Evolutionary conservation across 2,888 invertebrate species (phyloP).

Genomic region (Entomobrya multifasciata): DNA sequence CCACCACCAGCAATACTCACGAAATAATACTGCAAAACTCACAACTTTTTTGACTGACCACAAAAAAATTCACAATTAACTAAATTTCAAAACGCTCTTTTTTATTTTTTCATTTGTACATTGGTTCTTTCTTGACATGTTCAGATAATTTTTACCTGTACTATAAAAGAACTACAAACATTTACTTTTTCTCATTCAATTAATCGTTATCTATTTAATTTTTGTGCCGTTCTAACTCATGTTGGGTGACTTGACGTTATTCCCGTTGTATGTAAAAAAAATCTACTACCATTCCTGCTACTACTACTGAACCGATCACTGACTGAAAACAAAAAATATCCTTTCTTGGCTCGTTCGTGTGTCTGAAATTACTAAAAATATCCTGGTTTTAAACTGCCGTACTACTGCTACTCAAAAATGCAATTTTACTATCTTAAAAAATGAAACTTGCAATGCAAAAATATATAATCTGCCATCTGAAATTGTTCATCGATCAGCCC

Average conservation of each 20-base stretch:
- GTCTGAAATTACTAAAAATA: conserved; percentile 54
- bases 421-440: conserved; percentile 36
- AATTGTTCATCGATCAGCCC: conserved; percentile 75
- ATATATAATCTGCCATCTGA: conserved; percentile 58
- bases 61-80: too few relatives aligned
- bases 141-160: conserved; percentile 7
- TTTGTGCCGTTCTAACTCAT: conserved; percentile 61
- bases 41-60: conserved; percentile 46
- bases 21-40: conserved; percentile 25
- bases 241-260: conserved; percentile 67
- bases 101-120: neutral
- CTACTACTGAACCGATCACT: conserved; percentile 72
- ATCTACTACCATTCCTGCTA: conserved; percentile 52
- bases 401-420: conserved; percentile 51
- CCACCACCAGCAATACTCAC: neutral
- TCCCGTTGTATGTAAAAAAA: conserved; percentile 49
- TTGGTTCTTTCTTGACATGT: conserved; percentile 18
- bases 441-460: conserved; percentile 63
- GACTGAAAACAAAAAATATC: conserved; percentile 43
- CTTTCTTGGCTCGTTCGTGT: conserved; percentile 63
- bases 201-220: conserved; percentile 59
- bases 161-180: conserved; percentile 5
- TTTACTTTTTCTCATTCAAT: conserved; percentile 22
- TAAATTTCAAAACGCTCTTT: conserved; percentile 4
- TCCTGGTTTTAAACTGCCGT: neutral